Base-by-base conservation (phyloP, 2,113 vertebrate genomes). In the Felis chaus region DNA sequence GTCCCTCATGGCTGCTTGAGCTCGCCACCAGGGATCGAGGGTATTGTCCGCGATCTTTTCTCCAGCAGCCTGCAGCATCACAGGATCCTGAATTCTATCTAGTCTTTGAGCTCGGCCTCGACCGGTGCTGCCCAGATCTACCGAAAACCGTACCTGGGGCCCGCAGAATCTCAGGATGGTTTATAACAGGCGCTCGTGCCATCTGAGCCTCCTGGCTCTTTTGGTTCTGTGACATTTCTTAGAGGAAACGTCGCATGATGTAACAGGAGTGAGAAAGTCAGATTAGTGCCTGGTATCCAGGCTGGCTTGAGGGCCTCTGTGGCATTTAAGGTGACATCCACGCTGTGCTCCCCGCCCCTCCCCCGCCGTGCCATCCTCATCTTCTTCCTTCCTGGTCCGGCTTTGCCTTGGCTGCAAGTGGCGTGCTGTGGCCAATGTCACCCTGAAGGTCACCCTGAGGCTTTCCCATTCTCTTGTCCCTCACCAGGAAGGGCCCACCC, bases 1-100 rank as follows among this genome's bases (percentile, higher is more conserved):
- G 1, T 10, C 15, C 21, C 13, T 71, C 8, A 7, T 0, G 3
- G 18, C 14, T 13, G 23, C 21, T 66, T 21, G 15, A 12, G 53
- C 29, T 68, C 14, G 4, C 33, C 8, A 1, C 55, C 39, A 5
- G 29, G 11, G 41, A 11, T 31, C 27, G 3, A 10, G 25, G 68
- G 16, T 4, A 10, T 7, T 25, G 2, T 19, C 50, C 29, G 9
- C 1, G 1, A 27, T 19, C 10, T 39, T 87, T 25, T 50, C 33
- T 7, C 12, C 29, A 8, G 71, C 78, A 76, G 50, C 33, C 53
- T 3, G 15, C 57, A 23, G 7, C 4, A 5, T 45, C 15, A 19
- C 41, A 18, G 41, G 4, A 31, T 36, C 31, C 15, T 16, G 33
- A 8, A 21, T 8, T 66, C 57, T 63, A 6, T 66, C 57, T 63